Percentiles rank a stretch among this genome's conserved stretches.
phyloP scores from a whole-genome alignment of 2,113 vertebrate genomes.

The Spilogale gracilis region DNA sequence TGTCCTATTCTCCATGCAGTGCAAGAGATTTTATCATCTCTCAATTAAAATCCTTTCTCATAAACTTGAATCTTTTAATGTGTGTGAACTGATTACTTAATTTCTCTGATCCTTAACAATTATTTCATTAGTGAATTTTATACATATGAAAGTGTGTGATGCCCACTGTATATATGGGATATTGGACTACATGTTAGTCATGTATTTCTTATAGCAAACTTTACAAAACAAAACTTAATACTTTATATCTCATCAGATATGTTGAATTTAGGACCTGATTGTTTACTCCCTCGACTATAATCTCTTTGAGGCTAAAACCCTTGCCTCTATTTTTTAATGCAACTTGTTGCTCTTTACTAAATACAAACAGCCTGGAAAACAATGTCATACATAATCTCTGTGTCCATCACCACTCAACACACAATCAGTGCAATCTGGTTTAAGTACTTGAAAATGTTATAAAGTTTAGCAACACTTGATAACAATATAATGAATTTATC shows the following conservation, averaged over 20 bases:
- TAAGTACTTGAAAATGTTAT: not conserved
- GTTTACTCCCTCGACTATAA: not conserved
- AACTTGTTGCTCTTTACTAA: not conserved
- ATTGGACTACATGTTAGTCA: not conserved
- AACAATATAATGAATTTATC: not conserved
- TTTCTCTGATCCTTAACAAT: not conserved
- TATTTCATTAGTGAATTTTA: not conserved
- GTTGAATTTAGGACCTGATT: not conserved
- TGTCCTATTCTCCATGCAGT: not conserved
- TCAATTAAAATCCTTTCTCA: not conserved
- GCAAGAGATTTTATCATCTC: not conserved
- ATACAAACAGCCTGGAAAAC: not conserved
- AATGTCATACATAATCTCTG: not conserved
- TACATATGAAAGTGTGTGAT: not conserved
- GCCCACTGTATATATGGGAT: not conserved
- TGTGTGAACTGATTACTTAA: not conserved
- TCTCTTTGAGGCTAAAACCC: not conserved
- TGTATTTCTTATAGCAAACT: not conserved
- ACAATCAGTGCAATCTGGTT: not conserved
- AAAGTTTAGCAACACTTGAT: not conserved
- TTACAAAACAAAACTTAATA: not conserved
- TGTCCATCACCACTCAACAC: not conserved
- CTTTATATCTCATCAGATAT: not conserved
- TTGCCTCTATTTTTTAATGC: not conserved
- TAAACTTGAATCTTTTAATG: not conserved